These are phyloP conservation scores for Dinomys branickii DNA, from an alignment of 2,113 vertebrate genomes.

Conservation along the genomic window DNA sequence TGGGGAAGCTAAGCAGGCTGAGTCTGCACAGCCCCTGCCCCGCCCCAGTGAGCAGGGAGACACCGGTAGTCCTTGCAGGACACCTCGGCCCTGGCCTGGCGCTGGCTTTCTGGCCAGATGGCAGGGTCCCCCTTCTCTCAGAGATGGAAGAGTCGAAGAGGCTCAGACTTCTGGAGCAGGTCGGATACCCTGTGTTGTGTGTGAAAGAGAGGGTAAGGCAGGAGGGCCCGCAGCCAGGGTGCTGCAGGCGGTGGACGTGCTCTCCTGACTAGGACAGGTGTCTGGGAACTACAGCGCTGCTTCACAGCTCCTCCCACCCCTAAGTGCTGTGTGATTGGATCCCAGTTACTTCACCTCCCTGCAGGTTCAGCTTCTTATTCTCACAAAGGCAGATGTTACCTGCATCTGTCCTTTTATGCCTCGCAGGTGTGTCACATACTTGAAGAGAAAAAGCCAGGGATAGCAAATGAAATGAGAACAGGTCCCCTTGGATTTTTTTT, in stretches of 20 bases:
- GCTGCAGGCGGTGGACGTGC: background rate
- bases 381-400: background rate
- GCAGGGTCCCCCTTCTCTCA: slow-evolving; percentile 57
- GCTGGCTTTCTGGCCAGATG: slow-evolving; percentile 18
- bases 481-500: background rate
- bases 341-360: background rate
- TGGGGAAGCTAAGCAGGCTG: background rate
- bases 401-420: background rate
- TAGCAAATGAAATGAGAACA: background rate
- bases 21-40: background rate
- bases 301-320: background rate
- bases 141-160: slow-evolving; percentile 19
- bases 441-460: background rate
- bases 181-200: background rate
- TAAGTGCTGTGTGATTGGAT: background rate
- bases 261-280: background rate
- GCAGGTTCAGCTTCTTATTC: background rate
- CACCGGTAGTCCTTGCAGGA: background rate
- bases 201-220: background rate
- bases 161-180: slow-evolving; percentile 59
- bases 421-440: background rate
- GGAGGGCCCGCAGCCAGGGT: background rate
- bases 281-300: background rate
- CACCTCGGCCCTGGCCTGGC: background rate
- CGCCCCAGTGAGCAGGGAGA: background rate